Evolutionary conservation across 2,113 vertebrate species (phyloP), one percentile per base, ranked within the genome.

Genomic region (Crocuta crocuta): DNA sequence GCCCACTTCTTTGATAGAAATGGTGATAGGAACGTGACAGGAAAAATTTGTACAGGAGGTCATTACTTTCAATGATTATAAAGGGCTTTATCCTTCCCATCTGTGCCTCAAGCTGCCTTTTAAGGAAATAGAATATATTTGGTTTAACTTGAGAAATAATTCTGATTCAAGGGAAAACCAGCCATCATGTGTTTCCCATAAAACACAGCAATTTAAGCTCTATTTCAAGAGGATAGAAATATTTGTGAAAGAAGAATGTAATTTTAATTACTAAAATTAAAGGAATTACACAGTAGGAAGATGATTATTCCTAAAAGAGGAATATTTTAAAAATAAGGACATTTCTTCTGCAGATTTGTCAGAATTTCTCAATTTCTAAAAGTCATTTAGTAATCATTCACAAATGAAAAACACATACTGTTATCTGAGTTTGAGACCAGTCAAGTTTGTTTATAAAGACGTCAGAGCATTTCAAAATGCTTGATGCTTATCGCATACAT

Each of bases 201-300:
- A 88, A 98, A 90, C 68, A 92, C n/a, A 97, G 81, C 5, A 81
- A 94, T 97, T 95, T 98, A 97, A 0, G 1, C 9, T 98, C 68
- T 94, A 98, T 90, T 97, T 65, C 87, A 97, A 98, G 96, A 98
- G 50, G 17, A 98, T 97, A 92, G 98, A 98, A 98, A 92, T 89
- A 91, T 98, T 98, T 98, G 90, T 94, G 94, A 97, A 92, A 71
- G 74, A 97, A 45, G 98, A 97, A 89, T 97, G 65, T 95, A 98
- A 97, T 97, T 97, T 93, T 97, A 98, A 97, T 98, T 98, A 98
- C 92, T 97, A 95, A 98, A 98, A 96, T 85, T 97, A 96, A 91
- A 94, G 68, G 96, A 98, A 96, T 97, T 81, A 61, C 45, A 94
- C 11, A 95, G 2, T 31, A 96, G 83, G 92, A 96, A 80, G 24